Percentiles rank a stretch among this genome's conserved stretches.
Conservation (phyloP, 2,888 invertebrate genomes). For the Oligia strigilis region DNA sequence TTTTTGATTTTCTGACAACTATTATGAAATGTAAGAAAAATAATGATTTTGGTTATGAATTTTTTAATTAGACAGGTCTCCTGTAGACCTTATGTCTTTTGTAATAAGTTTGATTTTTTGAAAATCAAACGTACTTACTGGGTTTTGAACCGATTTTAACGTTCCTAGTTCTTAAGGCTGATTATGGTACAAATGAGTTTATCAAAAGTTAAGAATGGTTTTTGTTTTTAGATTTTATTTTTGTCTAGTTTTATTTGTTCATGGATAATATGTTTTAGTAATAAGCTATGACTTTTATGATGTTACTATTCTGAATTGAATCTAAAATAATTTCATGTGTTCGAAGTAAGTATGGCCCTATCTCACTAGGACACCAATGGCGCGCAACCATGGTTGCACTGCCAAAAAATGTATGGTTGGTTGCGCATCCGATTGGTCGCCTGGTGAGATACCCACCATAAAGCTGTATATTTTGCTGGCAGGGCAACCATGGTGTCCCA, state of each 20-base stretch:
- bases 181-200: conserved; percentile 48
- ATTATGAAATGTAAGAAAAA: conserved; percentile 38
- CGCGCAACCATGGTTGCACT: too few species aligned
- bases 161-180: conserved; percentile 55
- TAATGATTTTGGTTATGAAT: conserved; percentile 52
- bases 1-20: conserved; percentile 9
- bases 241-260: not conserved
- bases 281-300: not conserved
- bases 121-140: not conserved
- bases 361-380: too few species aligned
- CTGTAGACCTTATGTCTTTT: not conserved
- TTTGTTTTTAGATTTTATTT: conserved; percentile 32
- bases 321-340: not conserved
- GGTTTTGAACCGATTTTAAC: conserved; percentile 41
- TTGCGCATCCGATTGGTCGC: too few species aligned
- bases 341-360: too few species aligned
- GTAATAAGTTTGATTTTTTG: conserved; percentile 37
- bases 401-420: too few species aligned
- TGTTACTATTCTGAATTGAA: not conserved
- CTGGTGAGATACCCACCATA: too few species aligned
- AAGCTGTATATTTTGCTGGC: too few species aligned
- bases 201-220: conserved; percentile 35
- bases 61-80: conserved; percentile 4
- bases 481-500: too few species aligned
- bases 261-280: not conserved